Evolutionary conservation across 2,113 vertebrate genomes (phyloP).

Genomic region (Tenrec ecaudatus): DNA sequence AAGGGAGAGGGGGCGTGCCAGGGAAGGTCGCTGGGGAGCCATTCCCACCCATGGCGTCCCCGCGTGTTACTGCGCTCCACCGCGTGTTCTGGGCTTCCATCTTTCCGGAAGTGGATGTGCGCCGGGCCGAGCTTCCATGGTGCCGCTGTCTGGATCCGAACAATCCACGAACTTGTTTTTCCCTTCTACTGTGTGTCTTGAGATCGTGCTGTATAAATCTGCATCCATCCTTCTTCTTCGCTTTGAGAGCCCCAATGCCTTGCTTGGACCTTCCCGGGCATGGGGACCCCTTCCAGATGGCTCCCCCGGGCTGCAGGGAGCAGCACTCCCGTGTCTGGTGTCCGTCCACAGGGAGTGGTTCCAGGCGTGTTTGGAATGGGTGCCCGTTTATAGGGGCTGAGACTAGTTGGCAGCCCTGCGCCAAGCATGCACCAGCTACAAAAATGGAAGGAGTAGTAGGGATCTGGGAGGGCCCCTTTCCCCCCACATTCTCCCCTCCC

Average conservation of each 20-base stretch:
- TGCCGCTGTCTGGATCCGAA: background rate
- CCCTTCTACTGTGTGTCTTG: fast-evolving
- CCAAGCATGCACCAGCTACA: no score
- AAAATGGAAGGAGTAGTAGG: no score
- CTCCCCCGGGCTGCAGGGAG: fast-evolving
- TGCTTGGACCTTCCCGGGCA: background rate
- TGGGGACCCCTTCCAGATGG: no score
- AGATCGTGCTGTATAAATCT: background rate
- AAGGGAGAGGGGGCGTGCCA: no score
- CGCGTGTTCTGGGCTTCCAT: background rate
- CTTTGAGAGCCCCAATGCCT: background rate
- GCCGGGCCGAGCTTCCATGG: background rate
- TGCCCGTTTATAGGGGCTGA: background rate
- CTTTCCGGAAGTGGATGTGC: background rate
- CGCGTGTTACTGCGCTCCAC: background rate
- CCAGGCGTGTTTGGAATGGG: background rate
- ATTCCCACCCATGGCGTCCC: background rate
- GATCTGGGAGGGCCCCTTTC: background rate
- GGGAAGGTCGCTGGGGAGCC: background rate
- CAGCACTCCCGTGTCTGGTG: background rate
- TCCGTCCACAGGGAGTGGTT: background rate
- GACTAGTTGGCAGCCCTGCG: no score
- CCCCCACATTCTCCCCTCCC: background rate
- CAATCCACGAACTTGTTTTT: background rate
- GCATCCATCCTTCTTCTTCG: background rate